phyloP scores from a whole-genome alignment of 1,140 invertebrate genomes.

The Drosophila auraria region DNA sequence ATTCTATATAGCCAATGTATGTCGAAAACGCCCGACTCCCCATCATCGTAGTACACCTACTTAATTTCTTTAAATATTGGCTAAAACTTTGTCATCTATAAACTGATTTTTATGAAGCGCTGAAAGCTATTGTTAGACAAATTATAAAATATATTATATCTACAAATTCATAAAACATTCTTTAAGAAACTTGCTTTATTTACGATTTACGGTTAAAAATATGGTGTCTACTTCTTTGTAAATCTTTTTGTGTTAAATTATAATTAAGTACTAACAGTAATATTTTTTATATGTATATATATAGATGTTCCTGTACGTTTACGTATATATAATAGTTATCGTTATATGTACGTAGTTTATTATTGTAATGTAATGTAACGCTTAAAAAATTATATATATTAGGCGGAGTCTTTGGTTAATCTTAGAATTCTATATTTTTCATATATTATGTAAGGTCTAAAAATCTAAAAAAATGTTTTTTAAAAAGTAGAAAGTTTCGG shows the following conservation, averaged over 20 bases:
- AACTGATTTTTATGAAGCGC: too few relatives aligned
- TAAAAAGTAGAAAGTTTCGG: conserved; percentile 54
- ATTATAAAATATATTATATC: background rate
- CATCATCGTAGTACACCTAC: background rate
- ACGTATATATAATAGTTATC: conserved; percentile 37
- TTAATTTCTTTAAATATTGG: background rate
- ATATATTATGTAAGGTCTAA: conserved; percentile 58
- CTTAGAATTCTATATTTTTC: conserved; percentile 29
- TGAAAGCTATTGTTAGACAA: background rate
- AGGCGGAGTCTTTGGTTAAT: conserved; percentile 78
- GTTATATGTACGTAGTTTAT: conserved; percentile 15
- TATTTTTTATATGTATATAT: conserved; percentile 4
- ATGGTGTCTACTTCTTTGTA: conserved; percentile 3
- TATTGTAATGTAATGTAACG: conserved; percentile 41
- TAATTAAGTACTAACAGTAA: conserved; percentile 33
- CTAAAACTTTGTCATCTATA: background rate
- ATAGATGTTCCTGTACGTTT: conserved; percentile 18
- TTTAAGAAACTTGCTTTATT: conserved; percentile 7
- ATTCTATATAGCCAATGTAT: background rate
- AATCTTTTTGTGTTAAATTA: conserved; percentile 3
- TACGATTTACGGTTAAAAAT: conserved; percentile 4
- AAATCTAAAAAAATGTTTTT: conserved; percentile 31
- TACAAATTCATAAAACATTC: background rate
- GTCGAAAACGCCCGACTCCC: background rate
- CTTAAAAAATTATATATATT: conserved; percentile 65